Conservation (phyloP, 2,888 invertebrate genomes). For the Heliconius sara region DNA sequence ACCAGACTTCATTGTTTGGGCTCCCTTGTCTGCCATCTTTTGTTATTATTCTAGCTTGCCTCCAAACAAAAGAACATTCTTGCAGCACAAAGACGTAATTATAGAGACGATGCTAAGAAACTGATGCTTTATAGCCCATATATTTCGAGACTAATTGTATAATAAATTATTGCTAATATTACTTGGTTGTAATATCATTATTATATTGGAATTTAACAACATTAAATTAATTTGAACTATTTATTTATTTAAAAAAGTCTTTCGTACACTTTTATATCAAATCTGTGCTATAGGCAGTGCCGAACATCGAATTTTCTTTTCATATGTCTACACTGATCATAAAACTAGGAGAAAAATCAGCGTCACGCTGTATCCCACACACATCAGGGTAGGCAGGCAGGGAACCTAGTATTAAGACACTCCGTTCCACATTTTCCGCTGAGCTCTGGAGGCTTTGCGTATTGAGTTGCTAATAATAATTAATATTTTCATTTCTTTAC, state of each 20-base stretch:
- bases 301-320: neutral
- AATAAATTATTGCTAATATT: constrained; percentile 21
- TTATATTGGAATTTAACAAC: neutral
- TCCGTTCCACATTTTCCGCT: too few species aligned
- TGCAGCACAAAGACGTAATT: constrained; percentile 77
- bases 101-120: constrained; percentile 66
- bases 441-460: too few species aligned
- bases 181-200: neutral
- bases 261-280: neutral
- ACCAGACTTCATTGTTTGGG: constrained; percentile 79
- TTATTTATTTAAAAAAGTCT: neutral
- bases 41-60: constrained; percentile 71
- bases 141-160: constrained; percentile 29
- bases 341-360: neutral
- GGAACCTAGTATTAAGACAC: too few species aligned
- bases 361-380: too few species aligned
- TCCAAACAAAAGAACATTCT: constrained; percentile 73
- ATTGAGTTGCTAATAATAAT: too few species aligned
- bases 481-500: too few species aligned
- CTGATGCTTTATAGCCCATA: constrained; percentile 50
- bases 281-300: neutral
- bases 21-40: constrained; percentile 68
- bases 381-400: too few species aligned
- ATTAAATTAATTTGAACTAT: neutral
- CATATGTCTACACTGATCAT: neutral